phyloP scores from a whole-genome alignment of 2,888 invertebrate genomes.

The Tiliacea citrago region DNA sequence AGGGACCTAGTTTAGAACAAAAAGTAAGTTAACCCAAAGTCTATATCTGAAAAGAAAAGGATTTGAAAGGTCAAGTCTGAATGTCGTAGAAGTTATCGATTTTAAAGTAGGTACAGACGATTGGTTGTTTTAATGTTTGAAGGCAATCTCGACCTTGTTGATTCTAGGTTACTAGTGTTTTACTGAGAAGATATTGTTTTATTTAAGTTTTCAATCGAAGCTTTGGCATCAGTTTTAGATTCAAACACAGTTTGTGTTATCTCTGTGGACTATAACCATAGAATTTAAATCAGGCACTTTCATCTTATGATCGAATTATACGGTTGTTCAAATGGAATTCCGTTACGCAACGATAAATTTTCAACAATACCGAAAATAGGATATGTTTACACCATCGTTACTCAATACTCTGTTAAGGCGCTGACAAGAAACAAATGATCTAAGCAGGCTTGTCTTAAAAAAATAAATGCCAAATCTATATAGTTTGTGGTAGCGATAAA shows the following conservation, averaged over 20 bases:
- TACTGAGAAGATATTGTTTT: constrained; percentile 14
- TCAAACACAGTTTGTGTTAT: not conserved
- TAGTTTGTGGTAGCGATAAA: no score
- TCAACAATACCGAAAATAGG: not conserved
- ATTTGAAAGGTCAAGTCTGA: constrained; percentile 28
- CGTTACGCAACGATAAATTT: not conserved
- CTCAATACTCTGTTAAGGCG: not conserved
- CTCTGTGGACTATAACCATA: not conserved
- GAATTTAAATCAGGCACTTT: not conserved
- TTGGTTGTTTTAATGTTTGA: constrained; percentile 14
- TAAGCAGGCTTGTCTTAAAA: no score
- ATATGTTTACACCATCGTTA: not conserved
- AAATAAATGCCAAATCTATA: no score
- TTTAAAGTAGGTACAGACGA: constrained; percentile 13
- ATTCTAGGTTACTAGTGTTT: not conserved
- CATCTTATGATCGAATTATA: not conserved
- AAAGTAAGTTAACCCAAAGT: constrained; percentile 83
- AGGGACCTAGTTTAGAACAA: constrained; percentile 92
- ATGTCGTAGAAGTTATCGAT: constrained; percentile 38
- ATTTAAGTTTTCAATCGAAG: constrained; percentile 12
- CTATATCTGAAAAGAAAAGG: not conserved
- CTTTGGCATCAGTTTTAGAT: constrained; percentile 5
- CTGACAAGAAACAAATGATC: no score
- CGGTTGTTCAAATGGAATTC: not conserved
- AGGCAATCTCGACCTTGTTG: constrained; percentile 22